Conservation (phyloP, 1,140 invertebrate species). For the Drosophila ficusphila region DNA sequence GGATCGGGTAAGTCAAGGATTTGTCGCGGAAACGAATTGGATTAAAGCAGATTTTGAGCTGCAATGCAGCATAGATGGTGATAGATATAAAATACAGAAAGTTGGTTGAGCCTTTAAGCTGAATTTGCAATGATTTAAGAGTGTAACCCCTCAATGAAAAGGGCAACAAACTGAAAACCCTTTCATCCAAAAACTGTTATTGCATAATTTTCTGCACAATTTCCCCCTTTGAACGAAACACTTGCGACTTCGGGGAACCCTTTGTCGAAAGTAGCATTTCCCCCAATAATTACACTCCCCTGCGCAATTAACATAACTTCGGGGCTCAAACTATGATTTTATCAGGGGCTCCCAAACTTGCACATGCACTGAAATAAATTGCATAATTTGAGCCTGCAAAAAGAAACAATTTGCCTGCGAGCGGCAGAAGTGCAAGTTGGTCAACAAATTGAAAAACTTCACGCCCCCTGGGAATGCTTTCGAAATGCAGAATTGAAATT, state of each 20-base stretch:
- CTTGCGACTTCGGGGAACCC: background rate
- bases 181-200: background rate
- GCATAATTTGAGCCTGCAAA: slow-evolving; percentile 35
- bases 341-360: slow-evolving; percentile 6
- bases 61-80: too few species aligned
- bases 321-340: slow-evolving; percentile 9
- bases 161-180: background rate
- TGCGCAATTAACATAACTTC: slow-evolving; percentile 28
- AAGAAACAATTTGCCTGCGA: slow-evolving; percentile 29
- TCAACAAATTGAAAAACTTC: slow-evolving; percentile 70
- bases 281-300: slow-evolving; percentile 15
- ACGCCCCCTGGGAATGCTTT: slow-evolving; percentile 18
- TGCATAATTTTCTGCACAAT: background rate
- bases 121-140: background rate
- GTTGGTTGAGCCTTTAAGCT: too few species aligned
- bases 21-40: background rate
- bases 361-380: slow-evolving; percentile 9
- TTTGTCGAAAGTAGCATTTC: slow-evolving; percentile 1
- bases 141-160: background rate
- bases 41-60: background rate
- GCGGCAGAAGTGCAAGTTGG: slow-evolving; percentile 44
- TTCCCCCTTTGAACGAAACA: background rate
- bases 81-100: too few species aligned
- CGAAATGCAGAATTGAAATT: slow-evolving; percentile 61
- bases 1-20: background rate